phyloP scores from a whole-genome alignment of 2,888 invertebrate genomes.

The Eristalinus sepulchralis region DNA sequence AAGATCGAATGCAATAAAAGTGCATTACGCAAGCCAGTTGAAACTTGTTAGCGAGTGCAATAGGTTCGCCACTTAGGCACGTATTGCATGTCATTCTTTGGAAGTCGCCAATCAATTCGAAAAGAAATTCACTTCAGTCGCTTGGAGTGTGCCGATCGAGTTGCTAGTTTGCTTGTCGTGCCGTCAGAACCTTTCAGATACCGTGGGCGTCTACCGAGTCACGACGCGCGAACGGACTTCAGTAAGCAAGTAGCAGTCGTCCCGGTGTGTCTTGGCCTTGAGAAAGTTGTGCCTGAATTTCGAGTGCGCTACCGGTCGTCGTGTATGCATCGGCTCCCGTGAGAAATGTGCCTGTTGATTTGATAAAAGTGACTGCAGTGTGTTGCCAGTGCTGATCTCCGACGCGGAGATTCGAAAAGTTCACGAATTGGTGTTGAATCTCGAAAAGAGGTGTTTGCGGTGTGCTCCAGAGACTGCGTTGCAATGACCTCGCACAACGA shows the following conservation, averaged over 20 bases:
- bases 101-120: conserved; percentile 54
- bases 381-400: background rate
- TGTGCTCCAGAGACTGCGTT: background rate
- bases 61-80: conserved; percentile 37
- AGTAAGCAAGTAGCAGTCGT: conserved; percentile 23
- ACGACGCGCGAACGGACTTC: conserved; percentile 14
- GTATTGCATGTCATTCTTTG: conserved; percentile 52
- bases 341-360: background rate
- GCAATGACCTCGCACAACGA: conserved; percentile 40
- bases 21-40: conserved; percentile 50
- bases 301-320: background rate
- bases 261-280: conserved; percentile 52
- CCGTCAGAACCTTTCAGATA: conserved; percentile 44
- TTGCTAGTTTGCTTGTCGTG: conserved; percentile 42
- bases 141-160: conserved; percentile 44
- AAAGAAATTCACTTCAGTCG: conserved; percentile 42
- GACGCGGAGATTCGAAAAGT: background rate
- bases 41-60: conserved; percentile 45
- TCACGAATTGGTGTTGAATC: background rate
- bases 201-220: conserved; percentile 14
- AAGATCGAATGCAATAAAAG: background rate
- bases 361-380: background rate
- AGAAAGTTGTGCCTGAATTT: conserved; percentile 31
- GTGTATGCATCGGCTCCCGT: conserved; percentile 4
- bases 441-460: background rate